Base-by-base conservation (phyloP, 2,113 vertebrate genomes). In the Gallinago paraguaiae region DNA sequence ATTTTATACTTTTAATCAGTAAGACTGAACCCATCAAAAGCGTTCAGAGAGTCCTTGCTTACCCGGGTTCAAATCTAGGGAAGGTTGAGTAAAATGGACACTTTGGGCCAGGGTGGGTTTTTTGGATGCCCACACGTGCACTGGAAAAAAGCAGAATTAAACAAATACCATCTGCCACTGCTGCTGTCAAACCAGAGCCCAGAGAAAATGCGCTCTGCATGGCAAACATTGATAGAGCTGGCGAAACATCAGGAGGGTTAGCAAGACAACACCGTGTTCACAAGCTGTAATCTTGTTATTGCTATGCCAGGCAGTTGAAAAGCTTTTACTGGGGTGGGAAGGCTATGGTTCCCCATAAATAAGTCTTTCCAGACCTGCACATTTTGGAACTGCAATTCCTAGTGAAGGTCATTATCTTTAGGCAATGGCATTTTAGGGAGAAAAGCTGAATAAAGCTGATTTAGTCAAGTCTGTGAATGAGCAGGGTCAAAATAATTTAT, bases 281-380 rank as follows among this genome's bases (percentile, higher is more conserved):
- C 0, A 0, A 74, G 54, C 53, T 57, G 45, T 69, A 2, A 86
- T 80, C 45, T 65, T 0, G 0, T 45, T 61, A 27, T 0, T 0
- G 28, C 45, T 25, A 2, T 4, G 2, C 31, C 72, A 86, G 46
- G 51, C n/a, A 74, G 46, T 17, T 78, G 54, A 41, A 94, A 67
- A 46, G 24, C 20, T 86, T 91, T 59, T 31, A 25, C 0, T 54
- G 56, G 41, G 19, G 17, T 10, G 4, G 51, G 51, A 74, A 23
- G 54, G 27, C 14, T 82, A 46, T 16, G 80, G 4, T 72, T 88
- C 20, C 35, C 15, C 37, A 22, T 45, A 39, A 79, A 59, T 69
- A 20, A 76, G 7, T 67, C 54, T 41, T 81, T 78, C 31, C 25
- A 82, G 64, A 41, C 15, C 27, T 5, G 10, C 19, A 59, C 17